These are phyloP conservation scores for Melanotaenia maccullochi DNA, from an alignment of 2,797 vertebrate genomes.

Conservation along the genomic window DNA sequence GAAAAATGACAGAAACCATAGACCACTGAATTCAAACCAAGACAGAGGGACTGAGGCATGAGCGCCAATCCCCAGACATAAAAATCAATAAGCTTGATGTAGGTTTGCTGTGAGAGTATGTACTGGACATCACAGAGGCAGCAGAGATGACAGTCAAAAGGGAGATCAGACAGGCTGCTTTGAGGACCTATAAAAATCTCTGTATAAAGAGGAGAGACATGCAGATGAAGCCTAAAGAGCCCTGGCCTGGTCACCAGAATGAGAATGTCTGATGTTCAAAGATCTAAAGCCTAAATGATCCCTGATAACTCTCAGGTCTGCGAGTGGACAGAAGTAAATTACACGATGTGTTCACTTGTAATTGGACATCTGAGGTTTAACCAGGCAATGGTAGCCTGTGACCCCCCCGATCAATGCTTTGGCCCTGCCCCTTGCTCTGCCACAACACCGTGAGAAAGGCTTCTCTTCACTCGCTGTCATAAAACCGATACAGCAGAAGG, in stretches of 20 bases:
- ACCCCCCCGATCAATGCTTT: too few relatives aligned
- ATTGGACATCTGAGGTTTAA: too few relatives aligned
- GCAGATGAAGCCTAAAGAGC: background rate
- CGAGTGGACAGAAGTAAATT: too few relatives aligned
- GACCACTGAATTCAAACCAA: background rate
- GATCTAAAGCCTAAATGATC: background rate
- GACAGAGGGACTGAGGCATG: background rate
- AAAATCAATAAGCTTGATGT: background rate
- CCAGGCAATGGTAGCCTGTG: too few relatives aligned
- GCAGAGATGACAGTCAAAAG: too few relatives aligned
- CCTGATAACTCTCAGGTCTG: background rate
- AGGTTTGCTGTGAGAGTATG: background rate
- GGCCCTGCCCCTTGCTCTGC: too few relatives aligned
- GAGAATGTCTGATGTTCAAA: background rate
- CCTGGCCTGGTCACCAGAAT: background rate
- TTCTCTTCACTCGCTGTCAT: too few relatives aligned
- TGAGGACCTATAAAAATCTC: background rate
- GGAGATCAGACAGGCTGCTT: background rate
- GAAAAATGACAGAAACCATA: background rate
- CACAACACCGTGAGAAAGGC: too few relatives aligned
- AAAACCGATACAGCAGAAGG: too few relatives aligned
- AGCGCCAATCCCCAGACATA: background rate
- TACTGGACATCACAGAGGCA: background rate
- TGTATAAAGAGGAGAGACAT: background rate
- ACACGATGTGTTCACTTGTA: too few relatives aligned